Conservation (phyloP, 2,113 vertebrate species). For the Sinocyclocheilus anshuiensis region DNA sequence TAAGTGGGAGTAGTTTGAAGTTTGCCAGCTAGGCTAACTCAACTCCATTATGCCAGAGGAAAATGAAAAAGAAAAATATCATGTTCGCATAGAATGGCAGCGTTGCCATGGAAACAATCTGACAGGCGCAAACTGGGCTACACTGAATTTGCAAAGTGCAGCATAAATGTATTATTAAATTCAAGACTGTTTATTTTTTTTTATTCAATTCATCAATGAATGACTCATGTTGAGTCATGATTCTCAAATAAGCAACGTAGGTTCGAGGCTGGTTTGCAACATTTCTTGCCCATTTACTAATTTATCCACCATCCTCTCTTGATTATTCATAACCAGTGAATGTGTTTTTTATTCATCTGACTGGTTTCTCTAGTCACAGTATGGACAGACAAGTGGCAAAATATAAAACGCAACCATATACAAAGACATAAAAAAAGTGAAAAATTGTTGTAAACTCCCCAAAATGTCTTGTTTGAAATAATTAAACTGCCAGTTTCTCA, state of each 20-base stretch:
- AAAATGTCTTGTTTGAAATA: background rate
- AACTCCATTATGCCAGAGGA: constrained; percentile 4
- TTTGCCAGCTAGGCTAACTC: background rate
- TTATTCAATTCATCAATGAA: too few species aligned
- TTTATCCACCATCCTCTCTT: background rate
- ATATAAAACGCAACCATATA: background rate
- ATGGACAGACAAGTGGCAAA: background rate
- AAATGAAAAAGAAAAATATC: constrained; percentile 16
- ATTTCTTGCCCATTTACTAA: background rate
- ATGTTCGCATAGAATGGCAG: background rate
- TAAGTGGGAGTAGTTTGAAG: background rate
- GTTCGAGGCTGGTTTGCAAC: background rate
- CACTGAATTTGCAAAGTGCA: background rate
- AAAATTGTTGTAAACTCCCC: background rate
- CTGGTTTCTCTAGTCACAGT: background rate
- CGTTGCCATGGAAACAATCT: constrained; percentile 30
- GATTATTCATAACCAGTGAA: background rate
- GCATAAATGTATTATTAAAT: background rate
- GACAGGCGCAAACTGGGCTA: background rate
- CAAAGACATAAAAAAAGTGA: background rate
- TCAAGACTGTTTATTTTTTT: background rate
- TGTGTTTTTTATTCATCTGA: background rate
- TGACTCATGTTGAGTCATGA: background rate
- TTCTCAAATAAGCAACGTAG: background rate
- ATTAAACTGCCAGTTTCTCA: background rate